Conservation (phyloP, 2,888 invertebrate genomes). For the Morpho deidamia region DNA sequence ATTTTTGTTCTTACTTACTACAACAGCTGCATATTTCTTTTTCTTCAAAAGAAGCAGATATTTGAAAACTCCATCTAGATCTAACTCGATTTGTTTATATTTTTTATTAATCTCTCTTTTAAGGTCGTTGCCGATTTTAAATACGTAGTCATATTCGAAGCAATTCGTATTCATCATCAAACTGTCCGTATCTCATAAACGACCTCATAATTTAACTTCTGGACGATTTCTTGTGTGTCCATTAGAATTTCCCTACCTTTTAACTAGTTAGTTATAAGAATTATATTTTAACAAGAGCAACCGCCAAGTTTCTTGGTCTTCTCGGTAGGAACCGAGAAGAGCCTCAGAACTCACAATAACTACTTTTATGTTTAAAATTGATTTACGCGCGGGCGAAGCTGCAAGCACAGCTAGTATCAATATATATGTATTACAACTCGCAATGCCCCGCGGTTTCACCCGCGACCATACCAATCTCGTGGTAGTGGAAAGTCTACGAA, state of each 20-base stretch:
- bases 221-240: constrained; percentile 94
- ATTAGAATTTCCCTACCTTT: constrained; percentile 95
- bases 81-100: constrained; percentile 95
- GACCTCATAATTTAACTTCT: constrained; percentile 94
- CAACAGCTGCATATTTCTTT: constrained; percentile 98
- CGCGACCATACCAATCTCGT: too few relatives aligned
- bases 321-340: too few relatives aligned
- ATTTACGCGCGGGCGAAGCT: too few relatives aligned
- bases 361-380: too few relatives aligned
- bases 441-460: too few relatives aligned
- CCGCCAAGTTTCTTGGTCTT: too few relatives aligned
- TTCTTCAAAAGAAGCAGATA: constrained; percentile 96
- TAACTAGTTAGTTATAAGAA: too few relatives aligned
- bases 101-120: constrained; percentile 96
- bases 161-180: constrained; percentile 98
- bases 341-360: too few relatives aligned
- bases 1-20: constrained; percentile 81
- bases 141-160: constrained; percentile 87
- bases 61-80: constrained; percentile 98
- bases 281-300: too few relatives aligned
- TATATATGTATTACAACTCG: too few relatives aligned
- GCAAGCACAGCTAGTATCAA: too few relatives aligned
- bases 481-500: too few relatives aligned
- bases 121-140: constrained; percentile 85
- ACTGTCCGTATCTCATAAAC: constrained; percentile 99